Evolutionary conservation across 2,113 vertebrate genomes (phyloP), one percentile per base, ranked within the genome.

Genomic region (Hirundichthys speculiger): DNA sequence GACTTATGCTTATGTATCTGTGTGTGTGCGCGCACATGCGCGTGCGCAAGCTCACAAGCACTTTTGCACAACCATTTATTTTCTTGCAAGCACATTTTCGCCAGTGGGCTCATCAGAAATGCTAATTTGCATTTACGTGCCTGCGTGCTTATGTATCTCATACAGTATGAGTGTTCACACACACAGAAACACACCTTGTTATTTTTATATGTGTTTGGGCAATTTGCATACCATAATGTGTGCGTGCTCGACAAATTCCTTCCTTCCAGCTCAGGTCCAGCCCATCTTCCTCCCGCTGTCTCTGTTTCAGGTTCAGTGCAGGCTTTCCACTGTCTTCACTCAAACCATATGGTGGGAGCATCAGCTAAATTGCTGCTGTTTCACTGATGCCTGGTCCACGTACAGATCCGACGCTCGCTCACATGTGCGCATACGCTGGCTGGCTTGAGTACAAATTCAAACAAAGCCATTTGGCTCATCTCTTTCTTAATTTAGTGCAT

Each of bases 311-410:
- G 83, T 88, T 89, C 84, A 86, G 50, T 5, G 51, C 86, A 84
- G 86, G 83, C 81, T 89, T 75, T 80, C 83, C 85, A 88, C 87
- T 89, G 81, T 83, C 86, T 86, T 91, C 88, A 87, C 69, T 85
- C 76, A 62, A 73, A 83, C 81, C 88, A 90, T 90, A 90, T 88
- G 89, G 83, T 62, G 59, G 51, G 69, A 84, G 83, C 89, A 90
- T 90, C 89, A 82, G 85, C 86, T 79, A 86, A 87, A 85, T 84
- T 87, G 84, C 83, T 90, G 87, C 81, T 85, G 85, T 90, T 88
- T 84, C 84, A 88, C 73, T 60, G 49, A 40, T 65, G 64, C 58
- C 68, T 85, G 74, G 82, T 69, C 64, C 34, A 64, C 16, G 46
- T 73, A 52, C 78, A 84, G 73, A 86, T 81, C 80, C 77, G 53